Evolutionary conservation across 2,888 invertebrate genomes (phyloP).

Genomic region (Leucophenga maculata): DNA sequence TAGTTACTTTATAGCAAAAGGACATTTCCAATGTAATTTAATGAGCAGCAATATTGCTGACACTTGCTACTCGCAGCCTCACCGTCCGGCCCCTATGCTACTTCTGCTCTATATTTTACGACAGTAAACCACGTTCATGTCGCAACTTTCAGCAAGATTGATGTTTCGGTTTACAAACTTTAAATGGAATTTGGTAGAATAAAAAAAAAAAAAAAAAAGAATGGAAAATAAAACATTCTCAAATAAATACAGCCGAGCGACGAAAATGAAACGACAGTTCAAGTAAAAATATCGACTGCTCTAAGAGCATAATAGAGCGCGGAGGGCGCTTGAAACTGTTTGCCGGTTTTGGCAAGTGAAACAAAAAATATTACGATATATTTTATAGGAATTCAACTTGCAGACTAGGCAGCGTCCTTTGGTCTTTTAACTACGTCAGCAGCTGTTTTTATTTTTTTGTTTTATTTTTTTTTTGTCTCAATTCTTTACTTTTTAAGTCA

Average conservation of each 20-base stretch:
- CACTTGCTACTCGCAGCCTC: slow-evolving; percentile 50
- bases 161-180: slow-evolving; percentile 55
- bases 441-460: slow-evolving; percentile 11
- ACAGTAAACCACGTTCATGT: slow-evolving; percentile 20
- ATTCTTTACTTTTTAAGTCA: slow-evolving; percentile 7
- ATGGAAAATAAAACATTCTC: slow-evolving; percentile 48
- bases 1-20: slow-evolving; percentile 44
- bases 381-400: slow-evolving; percentile 1
- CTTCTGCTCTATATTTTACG: neutral
- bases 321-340: too few relatives aligned
- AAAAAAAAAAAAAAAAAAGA: slow-evolving; percentile 2
- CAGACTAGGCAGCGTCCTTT: neutral
- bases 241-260: slow-evolving; percentile 38
- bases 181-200: slow-evolving; percentile 53
- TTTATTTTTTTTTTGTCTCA: neutral
- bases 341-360: too few relatives aligned
- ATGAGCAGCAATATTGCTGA: slow-evolving; percentile 65
- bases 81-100: neutral
- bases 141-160: slow-evolving; percentile 53
- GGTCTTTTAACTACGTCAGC: neutral
- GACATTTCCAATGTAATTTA: slow-evolving; percentile 67
- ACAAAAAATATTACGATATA: slow-evolving; percentile 13
- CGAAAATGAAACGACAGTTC: neutral
- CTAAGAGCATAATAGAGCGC: too few relatives aligned
- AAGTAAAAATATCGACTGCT: neutral